Evolutionary conservation across 2,113 vertebrate species (phyloP).

Genomic region (Lathamus discolor): DNA sequence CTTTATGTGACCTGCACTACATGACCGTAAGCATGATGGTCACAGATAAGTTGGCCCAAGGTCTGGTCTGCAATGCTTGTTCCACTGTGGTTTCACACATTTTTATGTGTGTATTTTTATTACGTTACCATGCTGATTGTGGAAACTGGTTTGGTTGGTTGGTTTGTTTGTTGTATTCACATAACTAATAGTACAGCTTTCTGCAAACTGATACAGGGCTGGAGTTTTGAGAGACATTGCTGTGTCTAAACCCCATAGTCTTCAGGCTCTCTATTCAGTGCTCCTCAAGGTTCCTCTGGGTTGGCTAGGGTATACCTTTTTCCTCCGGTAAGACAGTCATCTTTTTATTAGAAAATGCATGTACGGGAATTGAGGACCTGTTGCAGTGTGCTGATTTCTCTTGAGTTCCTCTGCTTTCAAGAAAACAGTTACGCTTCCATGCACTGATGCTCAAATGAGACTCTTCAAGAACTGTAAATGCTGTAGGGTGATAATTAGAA

Average conservation of each 20-base stretch:
- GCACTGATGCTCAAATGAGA: constrained; percentile 7
- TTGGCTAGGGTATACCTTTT: background rate
- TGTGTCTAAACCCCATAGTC: accelerated
- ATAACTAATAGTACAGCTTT: background rate
- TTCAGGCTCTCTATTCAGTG: background rate
- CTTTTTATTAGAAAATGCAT: background rate
- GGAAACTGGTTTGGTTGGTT: background rate
- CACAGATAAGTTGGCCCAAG: background rate
- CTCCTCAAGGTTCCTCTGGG: background rate
- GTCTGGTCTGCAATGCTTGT: background rate
- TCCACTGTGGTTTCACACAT: background rate
- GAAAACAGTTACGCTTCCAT: background rate
- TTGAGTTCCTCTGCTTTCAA: background rate
- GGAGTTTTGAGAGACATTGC: background rate
- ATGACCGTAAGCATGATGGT: background rate
- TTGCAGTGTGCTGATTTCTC: background rate
- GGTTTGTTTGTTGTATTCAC: background rate
- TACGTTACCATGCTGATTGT: background rate
- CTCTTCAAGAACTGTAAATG: constrained; percentile 19
- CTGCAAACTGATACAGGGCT: background rate
- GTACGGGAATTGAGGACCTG: background rate
- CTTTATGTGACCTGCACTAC: background rate
- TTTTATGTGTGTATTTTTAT: background rate
- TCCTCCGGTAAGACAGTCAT: background rate
- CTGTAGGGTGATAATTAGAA: constrained; percentile 41